Evolutionary conservation across 2,797 vertebrate species (phyloP).

Genomic region (Cryptoblepharus egeriae): DNA sequence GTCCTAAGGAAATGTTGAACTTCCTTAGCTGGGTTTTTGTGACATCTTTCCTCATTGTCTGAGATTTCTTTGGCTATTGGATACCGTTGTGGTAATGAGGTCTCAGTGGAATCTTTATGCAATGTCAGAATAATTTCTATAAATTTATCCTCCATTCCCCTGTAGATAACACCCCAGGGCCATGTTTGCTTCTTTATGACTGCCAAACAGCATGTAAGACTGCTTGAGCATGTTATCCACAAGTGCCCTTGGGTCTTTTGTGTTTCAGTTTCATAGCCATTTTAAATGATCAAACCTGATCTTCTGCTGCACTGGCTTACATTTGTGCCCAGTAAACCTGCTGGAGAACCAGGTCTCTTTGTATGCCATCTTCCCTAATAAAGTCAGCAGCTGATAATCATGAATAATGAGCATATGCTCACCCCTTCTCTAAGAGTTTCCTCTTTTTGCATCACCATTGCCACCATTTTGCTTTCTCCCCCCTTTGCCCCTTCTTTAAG

Average conservation of each 20-base stretch:
- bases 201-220: constrained; percentile 68
- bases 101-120: constrained; percentile 71
- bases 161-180: constrained; percentile 69
- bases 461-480: constrained; percentile 31
- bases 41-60: constrained; percentile 61
- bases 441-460: constrained; percentile 41
- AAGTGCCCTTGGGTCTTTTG: constrained; percentile 70
- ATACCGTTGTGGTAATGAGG: constrained; percentile 72
- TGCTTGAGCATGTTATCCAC: constrained; percentile 65
- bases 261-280: constrained; percentile 67
- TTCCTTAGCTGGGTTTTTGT: constrained; percentile 35
- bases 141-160: constrained; percentile 63
- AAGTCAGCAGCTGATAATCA: constrained; percentile 57
- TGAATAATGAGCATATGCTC: constrained; percentile 34
- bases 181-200: constrained; percentile 71
- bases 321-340: constrained; percentile 67
- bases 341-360: constrained; percentile 50
- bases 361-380: constrained; percentile 13
- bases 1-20: neutral
- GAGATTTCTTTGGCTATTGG: constrained; percentile 62
- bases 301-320: constrained; percentile 61
- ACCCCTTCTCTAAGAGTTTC: constrained; percentile 19
- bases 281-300: constrained; percentile 74
- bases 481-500: neutral
- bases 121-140: constrained; percentile 71